These are phyloP conservation scores for Halichoerus grypus DNA, from an alignment of 2,113 vertebrate genomes.

Conservation along the genomic window DNA sequence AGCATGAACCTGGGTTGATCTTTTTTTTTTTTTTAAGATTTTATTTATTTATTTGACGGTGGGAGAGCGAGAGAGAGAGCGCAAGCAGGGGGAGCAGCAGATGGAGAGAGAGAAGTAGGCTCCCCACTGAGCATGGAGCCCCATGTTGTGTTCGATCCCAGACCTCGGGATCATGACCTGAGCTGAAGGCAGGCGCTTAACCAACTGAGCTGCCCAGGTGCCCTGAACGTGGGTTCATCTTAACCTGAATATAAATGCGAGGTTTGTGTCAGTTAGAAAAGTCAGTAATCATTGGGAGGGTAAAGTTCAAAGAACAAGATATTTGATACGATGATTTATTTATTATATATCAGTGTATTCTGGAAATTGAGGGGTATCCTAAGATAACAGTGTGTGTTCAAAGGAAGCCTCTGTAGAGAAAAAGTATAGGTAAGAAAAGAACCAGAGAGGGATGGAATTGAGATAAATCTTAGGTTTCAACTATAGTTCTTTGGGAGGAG, in stretches of 20 bases:
- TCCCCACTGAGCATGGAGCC: neutral
- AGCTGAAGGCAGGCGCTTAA: neutral
- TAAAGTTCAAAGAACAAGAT: neutral
- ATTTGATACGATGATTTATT: neutral
- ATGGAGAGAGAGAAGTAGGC: neutral
- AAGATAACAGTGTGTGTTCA: neutral
- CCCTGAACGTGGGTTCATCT: neutral
- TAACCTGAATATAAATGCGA: neutral
- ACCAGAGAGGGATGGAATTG: neutral
- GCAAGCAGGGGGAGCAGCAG: neutral
- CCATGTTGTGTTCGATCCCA: no score
- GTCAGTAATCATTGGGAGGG: neutral
- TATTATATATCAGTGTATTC: neutral
- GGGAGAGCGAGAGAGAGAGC: neutral
- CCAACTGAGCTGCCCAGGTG: neutral
- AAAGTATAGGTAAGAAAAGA: neutral
- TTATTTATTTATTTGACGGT: neutral
- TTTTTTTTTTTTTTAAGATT: neutral
- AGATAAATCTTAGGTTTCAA: neutral
- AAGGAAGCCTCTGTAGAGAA: neutral
- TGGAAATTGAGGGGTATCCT: neutral
- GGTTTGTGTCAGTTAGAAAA: slow-evolving; percentile 33
- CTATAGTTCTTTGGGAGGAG: neutral
- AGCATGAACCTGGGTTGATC: neutral
- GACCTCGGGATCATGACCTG: neutral